Conservation (phyloP, 2,113 vertebrate genomes). For the Picathartes gymnocephalus region DNA sequence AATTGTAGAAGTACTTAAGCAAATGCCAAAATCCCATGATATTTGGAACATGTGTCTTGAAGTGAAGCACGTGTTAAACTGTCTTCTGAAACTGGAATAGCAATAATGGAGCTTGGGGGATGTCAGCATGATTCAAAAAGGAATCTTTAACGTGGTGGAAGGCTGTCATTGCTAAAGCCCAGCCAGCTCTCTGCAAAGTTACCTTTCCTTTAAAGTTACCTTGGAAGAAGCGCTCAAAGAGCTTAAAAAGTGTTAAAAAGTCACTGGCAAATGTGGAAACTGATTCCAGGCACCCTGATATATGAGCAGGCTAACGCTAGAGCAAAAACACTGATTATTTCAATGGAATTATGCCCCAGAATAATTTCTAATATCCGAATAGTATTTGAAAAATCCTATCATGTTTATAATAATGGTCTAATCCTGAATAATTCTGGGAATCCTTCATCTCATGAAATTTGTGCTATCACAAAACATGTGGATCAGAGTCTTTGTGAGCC, state of each 20-base stretch:
- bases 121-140: neutral
- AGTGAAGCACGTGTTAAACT: neutral
- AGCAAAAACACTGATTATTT: neutral
- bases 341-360: neutral
- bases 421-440: neutral
- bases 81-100: neutral
- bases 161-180: accelerated
- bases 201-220: neutral
- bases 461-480: neutral
- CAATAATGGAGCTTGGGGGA: neutral
- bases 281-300: neutral
- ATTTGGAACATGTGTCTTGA: neutral
- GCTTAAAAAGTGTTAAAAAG: neutral
- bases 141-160: accelerated
- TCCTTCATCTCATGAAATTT: neutral
- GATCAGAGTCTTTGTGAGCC: neutral
- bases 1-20: neutral
- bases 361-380: neutral
- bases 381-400: slow-evolving; percentile 8
- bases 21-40: neutral
- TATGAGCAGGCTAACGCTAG: neutral
- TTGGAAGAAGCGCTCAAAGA: neutral
- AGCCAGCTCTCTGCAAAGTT: neutral
- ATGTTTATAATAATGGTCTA: slow-evolving; percentile 11
- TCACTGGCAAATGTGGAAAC: neutral